A percentile compares a stretch with the other conserved stretches of the same genome.
Evolutionary conservation across 2,888 invertebrate genomes (phyloP).

Genomic region (Hirudinaria manillensis): DNA sequence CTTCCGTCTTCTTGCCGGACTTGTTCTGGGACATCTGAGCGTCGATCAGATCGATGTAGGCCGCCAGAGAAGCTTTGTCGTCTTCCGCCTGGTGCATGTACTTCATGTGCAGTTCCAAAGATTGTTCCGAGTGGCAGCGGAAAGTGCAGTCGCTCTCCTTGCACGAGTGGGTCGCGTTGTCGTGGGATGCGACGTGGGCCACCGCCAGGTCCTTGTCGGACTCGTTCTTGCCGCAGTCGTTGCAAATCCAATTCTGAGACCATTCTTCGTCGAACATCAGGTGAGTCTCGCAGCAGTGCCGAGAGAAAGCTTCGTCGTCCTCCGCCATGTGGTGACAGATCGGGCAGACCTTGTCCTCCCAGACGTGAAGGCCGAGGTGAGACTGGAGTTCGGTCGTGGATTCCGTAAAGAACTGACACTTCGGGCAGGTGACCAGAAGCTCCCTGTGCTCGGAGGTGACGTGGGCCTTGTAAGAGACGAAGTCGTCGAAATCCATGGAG

Average conservation of each 20-base stretch:
- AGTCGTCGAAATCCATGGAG: slow-evolving; percentile 25
- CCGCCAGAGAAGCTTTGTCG: neutral
- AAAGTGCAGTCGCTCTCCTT: neutral
- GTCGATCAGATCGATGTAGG: neutral
- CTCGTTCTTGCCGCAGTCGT: slow-evolving; percentile 6
- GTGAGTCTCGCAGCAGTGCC: slow-evolving; percentile 25
- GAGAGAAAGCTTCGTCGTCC: neutral
- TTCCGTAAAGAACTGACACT: slow-evolving; percentile 33
- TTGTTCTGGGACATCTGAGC: neutral
- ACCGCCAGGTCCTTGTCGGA: neutral
- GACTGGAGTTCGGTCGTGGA: slow-evolving; percentile 19
- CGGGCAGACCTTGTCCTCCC: slow-evolving; percentile 29
- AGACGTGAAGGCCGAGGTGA: slow-evolving; percentile 32
- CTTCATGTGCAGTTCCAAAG: slow-evolving; percentile 16
- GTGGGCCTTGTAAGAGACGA: slow-evolving; percentile 33
- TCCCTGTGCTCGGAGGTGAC: slow-evolving; percentile 30
- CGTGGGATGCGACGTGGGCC: slow-evolving; percentile 23
- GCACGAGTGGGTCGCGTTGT: neutral
- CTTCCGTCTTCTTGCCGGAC: neutral
- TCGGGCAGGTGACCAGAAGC: slow-evolving; percentile 30
- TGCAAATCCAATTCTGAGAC: slow-evolving; percentile 10
- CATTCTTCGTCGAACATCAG: neutral
- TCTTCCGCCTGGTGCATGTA: slow-evolving; percentile 21
- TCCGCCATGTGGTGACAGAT: slow-evolving; percentile 30
- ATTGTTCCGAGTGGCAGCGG: neutral